Percentiles rank a stretch among this genome's conserved stretches.
These are phyloP conservation scores for Nesidiocoris tenuis DNA, from an alignment of 2,888 invertebrate genomes.

Conservation along the genomic window DNA sequence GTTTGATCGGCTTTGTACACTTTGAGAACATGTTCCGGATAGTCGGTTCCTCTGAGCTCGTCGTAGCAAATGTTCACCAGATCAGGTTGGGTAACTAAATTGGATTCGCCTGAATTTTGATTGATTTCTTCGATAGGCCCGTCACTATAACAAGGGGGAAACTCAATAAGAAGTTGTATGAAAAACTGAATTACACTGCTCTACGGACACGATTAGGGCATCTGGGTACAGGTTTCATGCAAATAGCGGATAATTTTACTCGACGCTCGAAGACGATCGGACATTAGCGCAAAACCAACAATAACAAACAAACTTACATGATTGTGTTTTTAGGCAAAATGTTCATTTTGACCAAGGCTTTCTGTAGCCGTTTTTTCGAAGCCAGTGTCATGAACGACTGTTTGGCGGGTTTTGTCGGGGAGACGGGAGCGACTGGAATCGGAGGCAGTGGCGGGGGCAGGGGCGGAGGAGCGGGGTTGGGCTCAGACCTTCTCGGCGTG, in stretches of 20 bases:
- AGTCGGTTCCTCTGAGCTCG: constrained; percentile 75
- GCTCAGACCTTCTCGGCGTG: constrained; percentile 74
- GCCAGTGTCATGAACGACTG: constrained; percentile 79
- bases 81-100: constrained; percentile 57
- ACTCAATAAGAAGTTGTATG: too few relatives aligned
- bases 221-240: too few relatives aligned
- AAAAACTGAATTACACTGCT: too few relatives aligned
- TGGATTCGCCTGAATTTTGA: constrained; percentile 25
- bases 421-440: constrained; percentile 48
- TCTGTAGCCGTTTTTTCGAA: constrained; percentile 78
- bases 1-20: constrained; percentile 95
- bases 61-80: constrained; percentile 73
- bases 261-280: too few relatives aligned
- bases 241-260: too few relatives aligned
- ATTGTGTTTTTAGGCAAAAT: constrained; percentile 57
- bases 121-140: constrained; percentile 45
- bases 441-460: constrained; percentile 51
- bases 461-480: constrained; percentile 59
- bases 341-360: constrained; percentile 85
- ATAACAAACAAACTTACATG: constrained; percentile 45
- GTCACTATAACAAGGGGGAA: constrained; percentile 40
- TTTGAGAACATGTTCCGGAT: constrained; percentile 96
- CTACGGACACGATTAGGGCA: too few relatives aligned
- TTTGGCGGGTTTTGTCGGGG: constrained; percentile 49
- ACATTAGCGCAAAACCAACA: not conserved